Conservation (phyloP, 2,797 vertebrate genomes). For the Sebastes alutus region DNA sequence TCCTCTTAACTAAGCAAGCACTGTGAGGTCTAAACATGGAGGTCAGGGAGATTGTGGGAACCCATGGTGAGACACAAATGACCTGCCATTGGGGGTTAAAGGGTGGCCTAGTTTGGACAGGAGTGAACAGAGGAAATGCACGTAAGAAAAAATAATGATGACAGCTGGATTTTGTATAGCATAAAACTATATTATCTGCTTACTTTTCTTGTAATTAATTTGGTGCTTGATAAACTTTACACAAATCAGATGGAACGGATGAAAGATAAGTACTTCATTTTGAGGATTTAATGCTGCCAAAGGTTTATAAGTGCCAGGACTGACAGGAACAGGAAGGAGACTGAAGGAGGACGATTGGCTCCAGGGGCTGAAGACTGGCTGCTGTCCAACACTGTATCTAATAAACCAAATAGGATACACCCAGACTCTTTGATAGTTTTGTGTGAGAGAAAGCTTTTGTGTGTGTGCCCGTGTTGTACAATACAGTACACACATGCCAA, state of each 20-base stretch:
- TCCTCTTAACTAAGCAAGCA: constrained; percentile 53
- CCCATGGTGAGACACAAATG: constrained; percentile 39
- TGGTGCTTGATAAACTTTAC: constrained; percentile 23
- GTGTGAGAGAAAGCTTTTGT: neutral
- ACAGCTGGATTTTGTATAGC: constrained; percentile 9
- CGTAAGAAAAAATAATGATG: neutral
- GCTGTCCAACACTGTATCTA: constrained; percentile 41
- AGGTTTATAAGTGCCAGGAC: constrained; percentile 21
- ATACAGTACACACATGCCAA: neutral
- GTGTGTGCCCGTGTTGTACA: neutral
- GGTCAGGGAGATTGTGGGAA: constrained; percentile 59
- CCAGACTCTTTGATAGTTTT: constrained; percentile 32
- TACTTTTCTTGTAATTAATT: constrained; percentile 21
- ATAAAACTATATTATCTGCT: constrained; percentile 3
- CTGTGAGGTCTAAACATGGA: constrained; percentile 54
- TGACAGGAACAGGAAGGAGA: constrained; percentile 46
- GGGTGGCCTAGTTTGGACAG: constrained; percentile 3
- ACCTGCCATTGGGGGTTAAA: constrained; percentile 26
- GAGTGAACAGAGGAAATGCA: neutral
- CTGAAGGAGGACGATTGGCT: constrained; percentile 38
- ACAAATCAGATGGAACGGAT: constrained; percentile 47
- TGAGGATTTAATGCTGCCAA: constrained; percentile 33
- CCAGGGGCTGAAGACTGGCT: constrained; percentile 36
- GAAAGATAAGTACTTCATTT: constrained; percentile 47
- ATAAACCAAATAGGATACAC: constrained; percentile 52